phyloP scores from a whole-genome alignment of 2,797 vertebrate genomes.

The Hemibagrus guttatus region DNA sequence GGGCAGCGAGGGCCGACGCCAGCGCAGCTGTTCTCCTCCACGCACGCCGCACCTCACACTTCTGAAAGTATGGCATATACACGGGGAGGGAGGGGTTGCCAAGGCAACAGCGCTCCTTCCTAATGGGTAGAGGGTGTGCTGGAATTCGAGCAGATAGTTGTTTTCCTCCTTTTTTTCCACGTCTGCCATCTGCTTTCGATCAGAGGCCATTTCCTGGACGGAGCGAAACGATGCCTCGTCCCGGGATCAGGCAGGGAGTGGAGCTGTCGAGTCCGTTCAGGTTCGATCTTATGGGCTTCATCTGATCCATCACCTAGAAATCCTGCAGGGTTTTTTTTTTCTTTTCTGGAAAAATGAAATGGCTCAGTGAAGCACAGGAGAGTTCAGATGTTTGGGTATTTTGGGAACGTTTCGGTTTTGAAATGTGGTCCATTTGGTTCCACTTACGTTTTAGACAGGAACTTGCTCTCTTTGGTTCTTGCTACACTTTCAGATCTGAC shows the following conservation, averaged over 20 bases:
- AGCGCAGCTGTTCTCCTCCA: slow-evolving; percentile 85
- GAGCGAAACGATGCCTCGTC: slow-evolving; percentile 55
- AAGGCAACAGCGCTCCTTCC: slow-evolving; percentile 74
- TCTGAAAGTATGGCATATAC: slow-evolving; percentile 70
- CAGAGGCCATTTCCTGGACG: slow-evolving; percentile 50
- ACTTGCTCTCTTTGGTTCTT: background rate
- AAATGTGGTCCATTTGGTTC: background rate
- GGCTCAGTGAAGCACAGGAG: background rate
- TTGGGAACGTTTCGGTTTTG: background rate
- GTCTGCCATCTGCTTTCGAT: slow-evolving; percentile 80
- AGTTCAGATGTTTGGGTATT: background rate
- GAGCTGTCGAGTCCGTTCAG: slow-evolving; percentile 26
- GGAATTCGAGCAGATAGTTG: slow-evolving; percentile 80
- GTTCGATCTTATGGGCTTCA: background rate
- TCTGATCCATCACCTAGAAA: background rate
- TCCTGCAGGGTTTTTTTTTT: background rate
- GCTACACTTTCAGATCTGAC: slow-evolving; percentile 67
- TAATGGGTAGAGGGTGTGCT: slow-evolving; percentile 74
- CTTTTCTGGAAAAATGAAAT: background rate
- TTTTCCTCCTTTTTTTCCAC: slow-evolving; percentile 65
- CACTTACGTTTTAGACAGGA: background rate
- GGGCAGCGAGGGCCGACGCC: slow-evolving; percentile 66
- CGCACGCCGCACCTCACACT: slow-evolving; percentile 42
- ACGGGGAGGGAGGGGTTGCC: slow-evolving; percentile 68
- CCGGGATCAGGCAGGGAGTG: slow-evolving; percentile 35